Evolutionary conservation across 2,888 invertebrate genomes (phyloP), one percentile per base, ranked within the genome.

Genomic region (Hofmannophila pseudospretella): DNA sequence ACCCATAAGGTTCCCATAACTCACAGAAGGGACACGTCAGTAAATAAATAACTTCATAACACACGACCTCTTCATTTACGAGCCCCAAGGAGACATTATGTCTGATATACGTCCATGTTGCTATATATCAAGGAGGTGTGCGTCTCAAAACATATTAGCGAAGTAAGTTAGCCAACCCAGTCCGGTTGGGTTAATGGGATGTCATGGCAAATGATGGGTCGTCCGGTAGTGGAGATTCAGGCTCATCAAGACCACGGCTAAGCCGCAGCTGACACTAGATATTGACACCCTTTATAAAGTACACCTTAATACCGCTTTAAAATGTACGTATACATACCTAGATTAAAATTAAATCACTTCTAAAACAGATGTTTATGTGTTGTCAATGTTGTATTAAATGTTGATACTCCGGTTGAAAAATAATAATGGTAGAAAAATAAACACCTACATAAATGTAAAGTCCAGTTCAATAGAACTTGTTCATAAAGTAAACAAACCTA

Each of bases 191-290:
- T 81, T 84, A 84, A 85, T 84, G 72, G 81, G 70, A 69, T 85
- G 84, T 82, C 84, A 82, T 77, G 67, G 68, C 56, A 56, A 60
- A 72, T 79, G 82, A 84, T 81, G 73, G 77, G 76, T 76, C 65
- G 77, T 62, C 70, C 57, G 60, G 64, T 67, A 63, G 55, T 58
- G 61, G 53, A 66, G 63, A 68, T 67, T 70, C 68, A 53, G 58
- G 58, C 73, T 76, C 76, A 77, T 76, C 78, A 76, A 62, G 50
- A 63, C 50, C 52, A 46, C 54, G 56, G 50, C 60, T 60, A 62
- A 63, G 63, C 54, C 55, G 48, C 47, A 46, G 45, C 55, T 51
- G 58, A 59, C 67, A 60, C 60, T 64, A 56, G 54, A 59, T 73
- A 80, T 76, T 73, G 76, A 73, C 71, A 68, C 58, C 53, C 60